Conservation (phyloP, 2,888 invertebrate genomes). For the Pediacus dermestoides region DNA sequence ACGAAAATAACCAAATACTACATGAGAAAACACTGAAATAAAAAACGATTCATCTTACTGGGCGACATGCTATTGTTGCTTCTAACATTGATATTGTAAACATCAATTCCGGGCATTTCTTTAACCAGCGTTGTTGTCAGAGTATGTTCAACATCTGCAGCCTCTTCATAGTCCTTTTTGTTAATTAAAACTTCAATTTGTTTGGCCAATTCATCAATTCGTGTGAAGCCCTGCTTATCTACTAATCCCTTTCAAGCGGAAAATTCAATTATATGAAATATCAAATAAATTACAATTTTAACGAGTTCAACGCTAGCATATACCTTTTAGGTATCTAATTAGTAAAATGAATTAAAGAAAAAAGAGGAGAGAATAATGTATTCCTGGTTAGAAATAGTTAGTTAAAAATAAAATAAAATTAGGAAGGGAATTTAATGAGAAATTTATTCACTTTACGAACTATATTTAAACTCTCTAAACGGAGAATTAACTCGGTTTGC, state of each 20-base stretch:
- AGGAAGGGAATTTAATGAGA: too few relatives aligned
- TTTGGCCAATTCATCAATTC: conserved; percentile 36
- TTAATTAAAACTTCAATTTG: conserved; percentile 33
- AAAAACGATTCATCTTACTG: too few relatives aligned
- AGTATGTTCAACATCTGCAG: conserved; percentile 62
- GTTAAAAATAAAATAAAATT: too few relatives aligned
- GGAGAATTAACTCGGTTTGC: too few relatives aligned
- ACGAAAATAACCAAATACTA: conserved; percentile 13
- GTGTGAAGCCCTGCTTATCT: conserved; percentile 35
- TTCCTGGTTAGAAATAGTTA: too few relatives aligned
- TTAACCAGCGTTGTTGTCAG: conserved; percentile 49
- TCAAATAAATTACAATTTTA: conserved; percentile 19
- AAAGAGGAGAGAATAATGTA: too few relatives aligned
- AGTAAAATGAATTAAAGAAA: conserved; percentile 11
- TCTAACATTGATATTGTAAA: conserved; percentile 14
- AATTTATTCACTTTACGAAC: too few relatives aligned
- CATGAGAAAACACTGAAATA: too few relatives aligned
- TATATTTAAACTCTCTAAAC: too few relatives aligned
- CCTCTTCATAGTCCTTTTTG: conserved; percentile 55
- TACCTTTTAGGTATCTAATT: conserved; percentile 13
- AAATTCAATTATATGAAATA: conserved; percentile 25
- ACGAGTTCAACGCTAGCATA: conserved; percentile 13
- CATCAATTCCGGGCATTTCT: conserved; percentile 17
- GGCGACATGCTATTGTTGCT: conserved; percentile 11
- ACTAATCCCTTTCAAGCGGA: conserved; percentile 33